Base-by-base conservation (phyloP, 2,113 vertebrate genomes). In the Illadopsis cleaveri region DNA sequence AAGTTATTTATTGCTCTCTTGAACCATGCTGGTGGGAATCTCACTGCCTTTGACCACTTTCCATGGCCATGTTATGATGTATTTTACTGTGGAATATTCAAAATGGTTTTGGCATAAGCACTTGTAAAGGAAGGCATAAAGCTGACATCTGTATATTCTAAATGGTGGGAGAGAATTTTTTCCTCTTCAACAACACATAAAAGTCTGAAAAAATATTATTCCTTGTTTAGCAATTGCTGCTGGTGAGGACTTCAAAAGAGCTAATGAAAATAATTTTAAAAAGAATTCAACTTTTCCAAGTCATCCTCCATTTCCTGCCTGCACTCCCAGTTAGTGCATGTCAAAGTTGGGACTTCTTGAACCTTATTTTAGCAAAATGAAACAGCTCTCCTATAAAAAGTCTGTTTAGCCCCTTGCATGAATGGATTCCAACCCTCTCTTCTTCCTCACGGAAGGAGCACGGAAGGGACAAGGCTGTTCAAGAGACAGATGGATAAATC, bases 291-390 rank as follows among this genome's bases (percentile, higher is more conserved):
- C 35, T 84, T 84, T 45, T 40, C 38, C 16, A 17, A 81, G 47
- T 23, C 15, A n/a, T 14, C 0, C 0, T 45, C 48, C 18, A 1
- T 33, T 68, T 76, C 62, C 62, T 70, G 77, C 31, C 11, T 25
- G 30, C 22, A 19, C 11, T 88, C 22, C 28, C 12, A 33, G 38
- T 48, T 61, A 0, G 0, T 5, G 2, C 25, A 33, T n/a, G n/a
- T 56, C 50, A 9, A 28, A 44, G 65, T 2, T 58, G 40, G 30
- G 54, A 40, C 15, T 38, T 69, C 8, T 13, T 44, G 50, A 64
- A 6, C 0, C 4, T 35, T 51, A 3, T 44, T 77, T 77, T 57
- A 69, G 45, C 11, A 50, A 91, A 89, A 23, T 20, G 68, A 80
- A 83, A 53, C 33, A 66, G 84, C 7, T 91, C 30, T 58, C 24